Conservation (phyloP, 2,797 vertebrate species). For the Pipistrellus pygmaeus region DNA sequence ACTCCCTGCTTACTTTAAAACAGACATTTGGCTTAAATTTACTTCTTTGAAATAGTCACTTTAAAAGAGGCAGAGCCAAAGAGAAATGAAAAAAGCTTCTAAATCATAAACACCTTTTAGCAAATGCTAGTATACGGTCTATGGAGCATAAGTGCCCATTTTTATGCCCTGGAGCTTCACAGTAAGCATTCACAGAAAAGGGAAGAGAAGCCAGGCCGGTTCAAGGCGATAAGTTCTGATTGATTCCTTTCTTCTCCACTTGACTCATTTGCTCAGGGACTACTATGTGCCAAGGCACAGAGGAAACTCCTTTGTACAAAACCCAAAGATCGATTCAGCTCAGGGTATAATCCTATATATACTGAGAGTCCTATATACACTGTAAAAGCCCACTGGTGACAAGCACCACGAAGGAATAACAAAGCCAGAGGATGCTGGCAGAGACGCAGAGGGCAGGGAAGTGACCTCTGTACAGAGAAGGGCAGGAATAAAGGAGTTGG, state of each 20-base stretch:
- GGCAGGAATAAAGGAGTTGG: background rate
- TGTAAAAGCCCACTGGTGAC: background rate
- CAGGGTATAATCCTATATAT: background rate
- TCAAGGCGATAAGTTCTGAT: background rate
- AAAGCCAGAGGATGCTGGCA: background rate
- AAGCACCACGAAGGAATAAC: background rate
- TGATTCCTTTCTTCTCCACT: background rate
- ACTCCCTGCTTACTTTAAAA: conserved; percentile 38
- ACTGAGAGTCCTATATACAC: background rate
- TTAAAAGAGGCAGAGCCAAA: conserved; percentile 56
- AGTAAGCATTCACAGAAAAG: background rate
- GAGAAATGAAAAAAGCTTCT: conserved; percentile 4
- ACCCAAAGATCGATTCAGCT: background rate
- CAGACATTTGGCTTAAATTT: conserved; percentile 68
- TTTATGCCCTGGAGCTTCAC: background rate
- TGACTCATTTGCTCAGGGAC: background rate
- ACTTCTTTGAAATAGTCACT: conserved; percentile 69
- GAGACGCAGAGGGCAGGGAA: background rate
- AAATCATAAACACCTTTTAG: background rate
- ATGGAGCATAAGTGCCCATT: background rate
- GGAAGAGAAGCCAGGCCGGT: background rate
- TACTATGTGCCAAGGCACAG: background rate
- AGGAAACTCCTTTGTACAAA: background rate
- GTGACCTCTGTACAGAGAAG: background rate
- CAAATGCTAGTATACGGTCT: background rate